Percentiles rank a stretch among this genome's conserved stretches.
phyloP scores from a whole-genome alignment of 2,113 vertebrate species.

The Xiphias gladius region DNA sequence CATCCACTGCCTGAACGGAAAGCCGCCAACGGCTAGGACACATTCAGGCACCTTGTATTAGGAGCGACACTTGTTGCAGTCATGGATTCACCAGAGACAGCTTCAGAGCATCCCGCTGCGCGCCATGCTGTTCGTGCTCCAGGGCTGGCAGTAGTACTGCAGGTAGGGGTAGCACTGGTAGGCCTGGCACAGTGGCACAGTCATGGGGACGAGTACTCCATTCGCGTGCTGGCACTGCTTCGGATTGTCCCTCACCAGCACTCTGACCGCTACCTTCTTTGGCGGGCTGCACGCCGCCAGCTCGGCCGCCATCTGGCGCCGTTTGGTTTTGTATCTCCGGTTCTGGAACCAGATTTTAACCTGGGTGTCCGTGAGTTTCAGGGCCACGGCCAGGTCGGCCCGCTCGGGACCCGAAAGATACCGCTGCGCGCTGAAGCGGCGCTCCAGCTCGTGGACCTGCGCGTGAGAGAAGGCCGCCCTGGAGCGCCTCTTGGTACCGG shows the following conservation, averaged over 20 bases:
- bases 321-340: constrained; percentile 88
- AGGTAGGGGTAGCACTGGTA: constrained; percentile 82
- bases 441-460: constrained; percentile 86
- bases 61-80: not conserved
- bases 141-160: constrained; percentile 79
- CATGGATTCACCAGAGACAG: not conserved
- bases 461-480: constrained; percentile 87
- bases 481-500: constrained; percentile 82
- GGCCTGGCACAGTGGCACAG: constrained; percentile 73
- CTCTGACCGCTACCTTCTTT: constrained; percentile 84
- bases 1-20: not conserved
- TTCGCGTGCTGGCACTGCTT: constrained; percentile 70
- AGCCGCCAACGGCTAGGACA: not conserved
- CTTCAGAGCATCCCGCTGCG: constrained; percentile 68
- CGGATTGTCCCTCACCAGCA: constrained; percentile 83
- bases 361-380: constrained; percentile 88
- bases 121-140: constrained; percentile 61
- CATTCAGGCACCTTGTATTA: not conserved
- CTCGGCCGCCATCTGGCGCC: constrained; percentile 79
- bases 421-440: constrained; percentile 83
- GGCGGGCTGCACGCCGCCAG: constrained; percentile 45
- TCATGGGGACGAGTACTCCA: constrained; percentile 59
- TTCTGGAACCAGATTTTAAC: constrained; percentile 91
- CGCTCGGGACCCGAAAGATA: constrained; percentile 86
- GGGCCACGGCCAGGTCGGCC: constrained; percentile 81